Conservation (phyloP, 2,888 invertebrate species). For the Rapana venosa region DNA sequence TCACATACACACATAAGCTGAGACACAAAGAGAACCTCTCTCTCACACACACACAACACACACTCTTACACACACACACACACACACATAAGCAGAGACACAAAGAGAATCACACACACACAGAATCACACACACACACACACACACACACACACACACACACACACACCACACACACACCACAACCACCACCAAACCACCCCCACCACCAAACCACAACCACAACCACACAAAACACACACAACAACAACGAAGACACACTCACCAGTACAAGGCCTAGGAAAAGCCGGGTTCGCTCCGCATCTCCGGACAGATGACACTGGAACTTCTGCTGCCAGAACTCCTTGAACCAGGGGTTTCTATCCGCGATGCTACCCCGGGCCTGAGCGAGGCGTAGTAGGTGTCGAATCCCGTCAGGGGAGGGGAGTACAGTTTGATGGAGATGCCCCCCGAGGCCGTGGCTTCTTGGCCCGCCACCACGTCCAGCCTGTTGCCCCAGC, state of each 20-base stretch:
- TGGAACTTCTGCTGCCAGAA: constrained; percentile 88
- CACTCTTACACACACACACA: too few relatives aligned
- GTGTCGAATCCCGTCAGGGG: constrained; percentile 80
- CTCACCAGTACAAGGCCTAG: constrained; percentile 65
- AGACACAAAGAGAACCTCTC: not conserved
- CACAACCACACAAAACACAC: too few relatives aligned
- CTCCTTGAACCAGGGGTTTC: constrained; percentile 87
- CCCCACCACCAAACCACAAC: too few relatives aligned
- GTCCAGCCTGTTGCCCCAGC: constrained; percentile 87
- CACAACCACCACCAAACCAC: too few relatives aligned
- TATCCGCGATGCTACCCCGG: constrained; percentile 82
- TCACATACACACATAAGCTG: not conserved
- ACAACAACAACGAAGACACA: not conserved
- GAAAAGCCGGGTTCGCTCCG: constrained; percentile 46
- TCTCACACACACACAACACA: not conserved
- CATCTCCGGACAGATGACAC: constrained; percentile 78
- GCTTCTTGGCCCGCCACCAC: constrained; percentile 83
- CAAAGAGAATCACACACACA: not conserved
- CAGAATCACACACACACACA: not conserved
- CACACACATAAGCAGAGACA: too few relatives aligned
- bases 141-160: not conserved
- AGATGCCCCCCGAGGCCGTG: constrained; percentile 85
- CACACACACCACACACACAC: not conserved
- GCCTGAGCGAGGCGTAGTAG: constrained; percentile 84
- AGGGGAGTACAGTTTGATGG: constrained; percentile 87